Conservation (phyloP, 35 echinoderm and acorn worm genomes). For the Diadema setosum region DNA sequence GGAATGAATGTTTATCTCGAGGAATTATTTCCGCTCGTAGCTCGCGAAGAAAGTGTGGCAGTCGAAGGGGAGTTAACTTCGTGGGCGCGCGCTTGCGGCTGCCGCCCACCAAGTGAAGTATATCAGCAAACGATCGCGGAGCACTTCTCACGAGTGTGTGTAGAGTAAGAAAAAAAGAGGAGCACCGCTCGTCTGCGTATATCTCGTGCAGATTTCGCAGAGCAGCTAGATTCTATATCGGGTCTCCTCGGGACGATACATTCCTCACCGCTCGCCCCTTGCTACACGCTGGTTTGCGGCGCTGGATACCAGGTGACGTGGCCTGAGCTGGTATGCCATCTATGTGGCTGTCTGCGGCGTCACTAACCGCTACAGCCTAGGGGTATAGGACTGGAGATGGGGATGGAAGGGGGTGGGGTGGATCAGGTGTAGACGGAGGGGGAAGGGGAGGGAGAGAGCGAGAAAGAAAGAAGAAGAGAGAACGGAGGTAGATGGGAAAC, state of each 20-base stretch:
- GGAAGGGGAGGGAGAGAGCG: background rate
- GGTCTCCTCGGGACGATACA: background rate
- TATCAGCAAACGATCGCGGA: background rate
- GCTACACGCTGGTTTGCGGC: background rate
- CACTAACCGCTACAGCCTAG: background rate
- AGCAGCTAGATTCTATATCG: background rate
- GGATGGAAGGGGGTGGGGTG: background rate
- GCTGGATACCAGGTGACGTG: constrained; percentile 18
- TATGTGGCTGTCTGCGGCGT: constrained; percentile 1
- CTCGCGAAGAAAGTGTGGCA: background rate
- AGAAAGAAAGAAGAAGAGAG: background rate
- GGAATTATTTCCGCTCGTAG: background rate
- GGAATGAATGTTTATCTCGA: constrained; percentile 23
- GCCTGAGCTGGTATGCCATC: constrained; percentile 12
- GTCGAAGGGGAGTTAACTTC: background rate
- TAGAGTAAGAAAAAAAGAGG: background rate
- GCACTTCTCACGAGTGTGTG: background rate
- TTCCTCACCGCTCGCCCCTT: background rate
- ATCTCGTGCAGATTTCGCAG: background rate
- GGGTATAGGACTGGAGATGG: no score
- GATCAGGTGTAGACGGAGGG: background rate
- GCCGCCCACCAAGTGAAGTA: background rate
- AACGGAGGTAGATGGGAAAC: no score
- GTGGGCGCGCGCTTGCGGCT: background rate
- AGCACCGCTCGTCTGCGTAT: background rate